Base-by-base conservation (phyloP, 2,797 vertebrate species). In the Pteronotus mesoamericanus region DNA sequence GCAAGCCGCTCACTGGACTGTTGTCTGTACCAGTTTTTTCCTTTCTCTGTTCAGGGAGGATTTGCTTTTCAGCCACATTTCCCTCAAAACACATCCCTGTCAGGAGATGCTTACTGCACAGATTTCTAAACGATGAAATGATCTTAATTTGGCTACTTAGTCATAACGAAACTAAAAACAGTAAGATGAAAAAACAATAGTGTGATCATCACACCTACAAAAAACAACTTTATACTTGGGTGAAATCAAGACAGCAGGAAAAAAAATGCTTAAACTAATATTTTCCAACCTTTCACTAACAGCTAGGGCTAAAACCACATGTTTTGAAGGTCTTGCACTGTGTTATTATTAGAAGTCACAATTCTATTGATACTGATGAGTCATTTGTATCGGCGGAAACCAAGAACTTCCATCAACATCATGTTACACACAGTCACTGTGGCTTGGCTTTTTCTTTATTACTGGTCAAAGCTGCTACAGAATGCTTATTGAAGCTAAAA, bases 321-420 rank as follows among this genome's bases (percentile, higher is more conserved):
- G 9, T 98, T 98, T 98, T 98, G 98, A 98, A 98, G 98, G 97
- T 98, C 98, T 98, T 98, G 94, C 97, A 98, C 97, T 97, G 96
- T 98, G 98, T 98, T 99, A 98, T 99, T 98, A 99, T 98, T 99
- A 98, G 98, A 98, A 98, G 98, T 98, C 98, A 98, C 98, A 98
- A 98, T 95, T 98, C 98, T 98, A 97, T 98, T 98, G 98, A 99
- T 98, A 99, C 98, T 98, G 98, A 98, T 99, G 99, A 99, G 98
- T 99, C 99, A 99, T 98, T 97, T 94, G 94, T 98, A 98, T 98
- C 98, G 84, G 98, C 98, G 96, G 98, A 98, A 99, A 98, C 98
- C 97, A 98, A 98, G 98, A 98, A 98, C 98, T 98, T 98, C 98
- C 98, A 98, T 98, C 98, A 98, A 98, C 98, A 98, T 98, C 98